Base-by-base conservation (phyloP, 2,797 vertebrate genomes). In the Dicrostonyx torquatus region DNA sequence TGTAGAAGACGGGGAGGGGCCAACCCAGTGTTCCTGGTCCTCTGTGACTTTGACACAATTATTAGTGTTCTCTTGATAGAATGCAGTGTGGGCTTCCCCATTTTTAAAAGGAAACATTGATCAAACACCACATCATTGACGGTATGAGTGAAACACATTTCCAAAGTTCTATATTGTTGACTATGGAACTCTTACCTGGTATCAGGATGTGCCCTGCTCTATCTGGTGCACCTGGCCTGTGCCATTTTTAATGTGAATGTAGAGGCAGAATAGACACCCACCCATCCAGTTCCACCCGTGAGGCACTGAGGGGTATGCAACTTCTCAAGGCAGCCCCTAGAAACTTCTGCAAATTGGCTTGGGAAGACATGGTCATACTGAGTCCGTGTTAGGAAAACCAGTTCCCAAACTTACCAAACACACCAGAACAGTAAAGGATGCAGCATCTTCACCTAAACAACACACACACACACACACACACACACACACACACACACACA, bases 1-100 rank as follows among this genome's bases (percentile, higher is more conserved):
- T 62, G 58, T 3, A 45, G 64, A 86, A 18, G 24, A 10, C 20
- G 62, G 73, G 11, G 40, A 43, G 2, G 24, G 62, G 55, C 26
- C 79, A 72, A 29, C 1, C 12, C n/a, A n/a, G 75, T 70, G 5
- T 31, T 55, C 77, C 89, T 78, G 26, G 86, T 75, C 22, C 43
- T 89, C 50, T 40, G 94, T 94, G 93, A 78, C 20, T 78, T n/a
- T 18, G 95, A 87, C 18, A 8, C 55, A 53, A 3, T 93, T 93
- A 48, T 53, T 90, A 70, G 24, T 76, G 18, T 92, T 95, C 34
- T 26, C 72, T 92, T 86, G 64, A 34, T 6, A 64, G 50, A 84
- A 58, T 78, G 1, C 34, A 89, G 31, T 94, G 73, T 20, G 14
- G 37, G 40, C 3, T 77, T 48, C 18, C 43, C 43, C 43, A 18